Evolutionary conservation across 2,888 invertebrate genomes (phyloP).

Genomic region (Coelogynopora nodosa): DNA sequence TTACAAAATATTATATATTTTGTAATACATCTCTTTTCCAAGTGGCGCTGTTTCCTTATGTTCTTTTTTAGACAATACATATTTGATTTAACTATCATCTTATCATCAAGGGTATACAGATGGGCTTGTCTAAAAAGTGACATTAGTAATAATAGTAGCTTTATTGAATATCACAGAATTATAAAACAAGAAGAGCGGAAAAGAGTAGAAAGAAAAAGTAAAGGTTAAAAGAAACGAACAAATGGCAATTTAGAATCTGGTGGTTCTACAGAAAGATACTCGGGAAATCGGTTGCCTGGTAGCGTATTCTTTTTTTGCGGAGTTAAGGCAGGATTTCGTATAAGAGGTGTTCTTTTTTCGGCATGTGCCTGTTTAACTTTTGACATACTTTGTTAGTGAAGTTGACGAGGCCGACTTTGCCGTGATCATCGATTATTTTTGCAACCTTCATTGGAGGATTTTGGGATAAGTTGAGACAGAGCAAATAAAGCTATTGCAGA

Average conservation of each 20-base stretch:
- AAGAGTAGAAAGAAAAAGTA: neutral
- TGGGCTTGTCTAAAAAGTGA: no score
- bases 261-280: constrained; percentile 1
- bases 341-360: constrained; percentile 1
- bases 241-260: neutral
- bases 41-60: no score
- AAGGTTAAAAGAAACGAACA: constrained; percentile 17
- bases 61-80: no score
- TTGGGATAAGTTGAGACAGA: neutral
- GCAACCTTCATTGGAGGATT: neutral
- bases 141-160: neutral
- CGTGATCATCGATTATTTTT: neutral
- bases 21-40: no score
- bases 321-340: neutral
- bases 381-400: neutral
- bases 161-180: neutral
- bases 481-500: neutral
- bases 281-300: neutral
- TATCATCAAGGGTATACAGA: no score
- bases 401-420: neutral
- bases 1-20: no score
- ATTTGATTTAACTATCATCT: no score
- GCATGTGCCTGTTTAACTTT: neutral
- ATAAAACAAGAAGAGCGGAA: neutral
- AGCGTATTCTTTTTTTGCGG: neutral